Base-by-base conservation (phyloP, 2,888 invertebrate genomes). In the Watsonalla cultraria region DNA sequence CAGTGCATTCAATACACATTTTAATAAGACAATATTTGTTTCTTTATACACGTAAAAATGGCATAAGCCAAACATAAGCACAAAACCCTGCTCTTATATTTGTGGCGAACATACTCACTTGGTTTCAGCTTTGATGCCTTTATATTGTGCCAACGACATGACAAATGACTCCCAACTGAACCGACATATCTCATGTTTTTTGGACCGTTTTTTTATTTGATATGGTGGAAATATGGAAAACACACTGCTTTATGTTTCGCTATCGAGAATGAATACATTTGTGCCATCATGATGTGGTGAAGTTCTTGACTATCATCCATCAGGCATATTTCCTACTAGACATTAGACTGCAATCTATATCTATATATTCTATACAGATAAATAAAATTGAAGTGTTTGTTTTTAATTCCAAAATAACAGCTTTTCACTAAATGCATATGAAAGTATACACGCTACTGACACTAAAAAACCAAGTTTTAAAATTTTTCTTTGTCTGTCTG, bases 121-220 rank as follows among this genome's bases (percentile, higher is more conserved):
- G 45, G 56, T 64, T 65, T 61, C 55, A 59, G 62, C 67, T 67
- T 65, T 64, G 62, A 64, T 62, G 66, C 65, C 64, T 59, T 72
- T 71, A 70, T 69, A 61, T 57, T 63, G 56, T 61, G 65, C 60
- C 62, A 57, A 55, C 58, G 58, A 58, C 55, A 74, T 73, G 70
- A 75, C 65, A 70, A 75, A 75, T 68, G 70, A 60, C 63, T 62
- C 51, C 51, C 60, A 58, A 52, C 56, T 56, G 52, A 59, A 59
- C 58, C 58, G 63, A 68, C 64, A 62, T 62, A 61, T 65, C 67
- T 54, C 59, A 54, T 52, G 49, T 45, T 35, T 24, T 35, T 54
- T 47, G 47, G 45, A 55, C 56, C 54, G 54, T 55, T 55, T 57
- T 55, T 59, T 57, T 58, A 59, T 49, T 49, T 24, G 46, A 46